Evolutionary conservation across 2,797 vertebrate species (phyloP).

Genomic region (Ispidina lecontei): DNA sequence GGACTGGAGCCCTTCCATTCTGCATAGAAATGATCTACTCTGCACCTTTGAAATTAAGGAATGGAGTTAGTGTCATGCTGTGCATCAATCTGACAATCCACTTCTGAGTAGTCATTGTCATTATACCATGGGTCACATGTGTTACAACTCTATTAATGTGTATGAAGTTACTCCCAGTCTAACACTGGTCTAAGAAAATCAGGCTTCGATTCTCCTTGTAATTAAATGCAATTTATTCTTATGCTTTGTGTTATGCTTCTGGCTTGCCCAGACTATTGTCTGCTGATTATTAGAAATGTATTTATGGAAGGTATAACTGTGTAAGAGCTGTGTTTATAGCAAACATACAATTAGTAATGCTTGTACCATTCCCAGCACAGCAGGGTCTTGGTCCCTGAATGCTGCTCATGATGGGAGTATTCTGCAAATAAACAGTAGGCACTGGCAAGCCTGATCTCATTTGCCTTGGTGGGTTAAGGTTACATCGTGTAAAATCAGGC

Average conservation of each 20-base stretch:
- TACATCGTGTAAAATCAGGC: not conserved
- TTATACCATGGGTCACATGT: conserved; percentile 46
- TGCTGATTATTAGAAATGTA: conserved; percentile 52
- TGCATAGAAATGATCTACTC: conserved; percentile 8
- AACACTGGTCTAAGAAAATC: conserved; percentile 54
- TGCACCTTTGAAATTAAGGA: conserved; percentile 43
- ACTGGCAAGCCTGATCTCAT: not conserved
- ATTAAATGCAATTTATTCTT: conserved; percentile 71
- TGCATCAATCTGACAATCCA: conserved; percentile 60
- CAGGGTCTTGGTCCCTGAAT: conserved; percentile 41
- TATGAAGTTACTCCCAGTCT: conserved; percentile 58
- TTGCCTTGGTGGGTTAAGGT: not conserved
- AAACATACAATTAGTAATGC: conserved; percentile 41
- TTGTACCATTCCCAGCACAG: conserved; percentile 26
- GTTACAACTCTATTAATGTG: conserved; percentile 65
- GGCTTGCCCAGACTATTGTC: conserved; percentile 41
- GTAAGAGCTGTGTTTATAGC: conserved; percentile 35
- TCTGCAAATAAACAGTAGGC: not conserved
- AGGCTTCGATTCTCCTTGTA: conserved; percentile 57
- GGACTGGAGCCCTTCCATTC: not conserved
- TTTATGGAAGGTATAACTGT: conserved; percentile 56
- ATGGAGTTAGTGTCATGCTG: conserved; percentile 16
- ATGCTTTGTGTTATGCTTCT: conserved; percentile 52
- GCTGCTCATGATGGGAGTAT: not conserved
- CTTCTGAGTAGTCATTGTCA: conserved; percentile 57